These are phyloP conservation scores for Cardiocondyla obscurior DNA, from an alignment of 1,140 invertebrate genomes.

Conservation along the genomic window DNA sequence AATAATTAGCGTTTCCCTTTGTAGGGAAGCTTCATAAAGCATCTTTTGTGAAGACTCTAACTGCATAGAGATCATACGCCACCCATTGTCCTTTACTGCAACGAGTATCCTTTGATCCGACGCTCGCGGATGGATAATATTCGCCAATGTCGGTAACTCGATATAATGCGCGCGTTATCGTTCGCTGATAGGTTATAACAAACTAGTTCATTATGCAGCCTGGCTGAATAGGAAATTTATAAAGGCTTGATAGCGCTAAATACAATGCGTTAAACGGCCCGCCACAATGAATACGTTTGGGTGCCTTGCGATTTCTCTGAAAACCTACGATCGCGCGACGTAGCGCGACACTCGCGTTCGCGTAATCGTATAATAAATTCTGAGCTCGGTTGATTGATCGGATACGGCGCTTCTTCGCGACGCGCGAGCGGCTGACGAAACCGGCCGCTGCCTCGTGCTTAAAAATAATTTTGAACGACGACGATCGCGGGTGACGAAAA, in stretches of 20 bases:
- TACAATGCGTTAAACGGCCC: not conserved
- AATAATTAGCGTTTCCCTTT: conserved; percentile 72
- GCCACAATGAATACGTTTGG: not conserved
- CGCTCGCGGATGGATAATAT: conserved; percentile 23
- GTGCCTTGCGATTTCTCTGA: too few species aligned
- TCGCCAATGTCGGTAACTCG: conserved; percentile 15
- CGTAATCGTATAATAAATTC: too few species aligned
- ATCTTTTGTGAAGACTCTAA: conserved; percentile 49
- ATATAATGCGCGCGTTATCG: not conserved
- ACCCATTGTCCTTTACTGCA: conserved; percentile 57
- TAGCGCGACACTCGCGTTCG: too few species aligned
- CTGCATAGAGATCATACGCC: conserved; percentile 43
- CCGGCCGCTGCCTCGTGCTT: too few species aligned
- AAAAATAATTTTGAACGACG: too few species aligned
- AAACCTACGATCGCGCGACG: too few species aligned
- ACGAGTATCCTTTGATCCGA: conserved; percentile 57
- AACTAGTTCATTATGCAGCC: conserved; percentile 39
- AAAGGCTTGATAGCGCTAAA: not conserved
- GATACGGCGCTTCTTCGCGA: too few species aligned
- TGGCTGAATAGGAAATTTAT: not conserved
- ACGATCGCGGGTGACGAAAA: too few species aligned
- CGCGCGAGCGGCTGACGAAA: too few species aligned
- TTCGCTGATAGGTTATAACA: conserved; percentile 25
- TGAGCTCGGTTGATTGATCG: too few species aligned
- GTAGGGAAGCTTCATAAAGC: conserved; percentile 57